Base-by-base conservation (phyloP, 2,888 invertebrate genomes). In the Eristalinus sepulchralis region DNA sequence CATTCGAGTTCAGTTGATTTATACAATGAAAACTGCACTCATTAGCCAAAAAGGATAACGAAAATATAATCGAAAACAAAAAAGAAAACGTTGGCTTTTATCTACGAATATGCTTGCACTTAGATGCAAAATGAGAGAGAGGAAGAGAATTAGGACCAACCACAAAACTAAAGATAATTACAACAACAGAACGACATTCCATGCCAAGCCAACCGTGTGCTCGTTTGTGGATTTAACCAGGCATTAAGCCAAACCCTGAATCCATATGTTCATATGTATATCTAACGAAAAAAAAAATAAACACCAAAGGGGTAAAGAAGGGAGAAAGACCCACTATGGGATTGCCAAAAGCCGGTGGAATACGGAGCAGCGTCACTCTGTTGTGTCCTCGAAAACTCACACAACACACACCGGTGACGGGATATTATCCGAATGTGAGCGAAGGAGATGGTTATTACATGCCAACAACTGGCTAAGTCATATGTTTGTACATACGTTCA, bases 211-310 rank as follows among this genome's bases (percentile, higher is more conserved):
- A 81, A 76, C 76, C 80, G 68, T 77, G 63, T 77, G 68, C 81
- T 76, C 85, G 76, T 85, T 81, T 72, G 81, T 73, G 76, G 77
- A 85, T 68, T 76, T 77, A 81, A 81, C 72, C 77, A 85, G 81
- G 81, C 84, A 85, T 68, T 72, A 80, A 85, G 84, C 84, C 81
- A 85, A 81, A 81, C 76, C 81, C 67, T 62, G 71, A 72, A 72
- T 77, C 63, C 77, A 67, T 76, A 60, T 47, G 8, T 47, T 3
- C 1, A 47, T n/a, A 47, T 47, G 17, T n/a, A 39, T 39, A 4
- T n/a, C 13, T 1, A n/a, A 13, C 2, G n/a, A 13, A 39, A 67
- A 76, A 76, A 71, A 13, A 27, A 11, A 60, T 59, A 64, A 66
- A 4, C 5, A 20, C 8, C 6, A 20, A 55, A 22, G 8, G 55